Base-by-base conservation (phyloP, 2,113 vertebrate genomes). In the Colossoma macropomum region DNA sequence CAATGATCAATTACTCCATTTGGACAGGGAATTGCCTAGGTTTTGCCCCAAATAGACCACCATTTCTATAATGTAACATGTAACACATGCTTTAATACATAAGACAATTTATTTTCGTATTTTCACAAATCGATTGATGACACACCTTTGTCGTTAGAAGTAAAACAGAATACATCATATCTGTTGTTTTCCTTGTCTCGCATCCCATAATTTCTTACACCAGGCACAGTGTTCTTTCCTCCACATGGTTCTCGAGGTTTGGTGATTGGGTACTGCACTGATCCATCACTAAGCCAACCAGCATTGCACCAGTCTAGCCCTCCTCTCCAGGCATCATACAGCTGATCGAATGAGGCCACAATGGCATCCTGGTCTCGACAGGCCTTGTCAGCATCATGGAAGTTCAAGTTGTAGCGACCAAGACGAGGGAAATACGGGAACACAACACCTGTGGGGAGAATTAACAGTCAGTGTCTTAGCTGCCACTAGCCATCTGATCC, bases 221-320 rank as follows among this genome's bases (percentile, higher is more conserved):
- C 98, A 0, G 98, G 96, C 75, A 95, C 94, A 0, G 95, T 97
- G 90, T 96, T 94, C 90, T 94, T 96, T 63, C 98, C 98, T 12
- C 98, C 98, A 0, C 98, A 99, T 72, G 96, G 97, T 66, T 96
- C 97, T 30, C 98, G 91, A 68, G 98, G 97, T 50, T 91, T 94
- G 80, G 93, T 97, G 88, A 99, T 97, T 70, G 98, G 98, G 80
- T 99, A 99, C 72, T 97, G 97, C 23, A 97, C 98, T 0, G 97
- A 96, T 27, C 97, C 98, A 0, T 99, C 98, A 0, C 90, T 97
- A 62, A 99, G 96, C 98, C 98, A 99, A 79, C 98, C 98, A 0
- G 98, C 98, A 0, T 99, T 99, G 87, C 98, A 99, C 98, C 98
- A 99, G 90, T 99, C 97, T 90, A 99, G 87, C 12, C 97, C 97